phyloP scores from a whole-genome alignment of 2,113 vertebrate species.

The Candoia aspera region DNA sequence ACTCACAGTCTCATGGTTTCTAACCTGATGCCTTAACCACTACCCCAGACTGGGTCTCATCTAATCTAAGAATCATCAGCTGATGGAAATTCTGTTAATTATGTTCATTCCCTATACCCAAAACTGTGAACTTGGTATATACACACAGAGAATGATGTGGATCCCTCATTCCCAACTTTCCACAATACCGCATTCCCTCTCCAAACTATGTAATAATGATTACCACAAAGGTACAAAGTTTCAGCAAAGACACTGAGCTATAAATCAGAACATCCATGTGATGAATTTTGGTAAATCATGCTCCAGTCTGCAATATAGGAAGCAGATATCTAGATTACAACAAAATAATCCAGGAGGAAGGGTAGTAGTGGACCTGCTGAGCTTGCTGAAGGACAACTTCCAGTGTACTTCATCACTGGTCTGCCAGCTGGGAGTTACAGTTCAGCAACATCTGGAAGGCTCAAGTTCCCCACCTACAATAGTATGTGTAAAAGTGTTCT shows the following conservation, averaged over 20 bases:
- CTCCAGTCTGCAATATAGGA: background rate
- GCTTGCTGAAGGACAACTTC: background rate
- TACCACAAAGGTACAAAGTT: background rate
- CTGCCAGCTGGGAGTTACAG: background rate
- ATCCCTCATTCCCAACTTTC: background rate
- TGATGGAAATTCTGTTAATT: background rate
- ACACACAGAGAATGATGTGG: background rate
- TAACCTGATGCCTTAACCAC: no score
- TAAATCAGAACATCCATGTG: background rate
- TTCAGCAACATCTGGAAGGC: background rate
- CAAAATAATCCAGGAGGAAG: background rate
- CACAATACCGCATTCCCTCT: background rate
- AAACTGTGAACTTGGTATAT: background rate
- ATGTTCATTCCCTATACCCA: background rate
- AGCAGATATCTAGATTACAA: background rate
- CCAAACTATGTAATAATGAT: background rate
- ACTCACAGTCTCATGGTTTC: no score
- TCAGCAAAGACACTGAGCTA: background rate
- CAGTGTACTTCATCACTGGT: background rate
- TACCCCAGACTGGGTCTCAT: background rate
- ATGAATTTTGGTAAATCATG: no score
- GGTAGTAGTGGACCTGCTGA: background rate
- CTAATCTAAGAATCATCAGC: slow-evolving; percentile 20
- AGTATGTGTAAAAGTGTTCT: background rate
- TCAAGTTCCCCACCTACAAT: background rate